These are phyloP conservation scores for Agapornis roseicollis DNA, from an alignment of 2,113 vertebrate species.

Conservation along the genomic window DNA sequence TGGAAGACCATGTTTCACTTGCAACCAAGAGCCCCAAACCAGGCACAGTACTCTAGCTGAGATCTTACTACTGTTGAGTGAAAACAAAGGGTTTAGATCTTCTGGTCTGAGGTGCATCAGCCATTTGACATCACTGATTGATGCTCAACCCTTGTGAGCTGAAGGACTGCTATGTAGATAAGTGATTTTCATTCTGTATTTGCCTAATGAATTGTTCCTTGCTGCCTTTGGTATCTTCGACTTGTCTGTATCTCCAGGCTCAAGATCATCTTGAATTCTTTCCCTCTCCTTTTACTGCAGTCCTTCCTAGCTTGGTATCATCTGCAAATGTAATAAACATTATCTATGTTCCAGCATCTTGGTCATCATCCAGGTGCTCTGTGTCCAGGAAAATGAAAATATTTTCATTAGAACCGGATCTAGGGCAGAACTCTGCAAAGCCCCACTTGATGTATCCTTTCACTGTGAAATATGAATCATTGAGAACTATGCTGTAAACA, in stretches of 20 bases:
- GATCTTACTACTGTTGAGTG: not conserved
- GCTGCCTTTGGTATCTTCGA: not conserved
- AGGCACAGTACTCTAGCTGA: not conserved
- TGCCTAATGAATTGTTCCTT: not conserved
- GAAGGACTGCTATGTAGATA: not conserved
- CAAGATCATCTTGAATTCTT: not conserved
- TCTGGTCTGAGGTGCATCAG: not conserved
- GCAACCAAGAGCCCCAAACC: not conserved
- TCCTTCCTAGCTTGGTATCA: not conserved
- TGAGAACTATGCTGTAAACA: not conserved
- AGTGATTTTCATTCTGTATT: not conserved
- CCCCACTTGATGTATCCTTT: not conserved
- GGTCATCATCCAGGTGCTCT: slow-evolving; percentile 33
- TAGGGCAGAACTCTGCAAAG: slow-evolving; percentile 31
- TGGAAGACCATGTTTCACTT: not conserved
- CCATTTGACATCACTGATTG: not conserved
- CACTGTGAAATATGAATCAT: slow-evolving; percentile 11
- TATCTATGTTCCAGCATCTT: slow-evolving; percentile 32
- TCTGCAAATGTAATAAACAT: slow-evolving; percentile 49
- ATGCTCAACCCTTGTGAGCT: not conserved
- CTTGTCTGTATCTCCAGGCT: not conserved
- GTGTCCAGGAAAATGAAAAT: slow-evolving; percentile 32
- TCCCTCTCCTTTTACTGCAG: not conserved
- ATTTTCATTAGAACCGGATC: slow-evolving; percentile 1
- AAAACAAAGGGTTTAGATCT: not conserved